These are phyloP conservation scores for Drosophila fulvimacula DNA, from an alignment of 2,888 invertebrate genomes.

Conservation along the genomic window DNA sequence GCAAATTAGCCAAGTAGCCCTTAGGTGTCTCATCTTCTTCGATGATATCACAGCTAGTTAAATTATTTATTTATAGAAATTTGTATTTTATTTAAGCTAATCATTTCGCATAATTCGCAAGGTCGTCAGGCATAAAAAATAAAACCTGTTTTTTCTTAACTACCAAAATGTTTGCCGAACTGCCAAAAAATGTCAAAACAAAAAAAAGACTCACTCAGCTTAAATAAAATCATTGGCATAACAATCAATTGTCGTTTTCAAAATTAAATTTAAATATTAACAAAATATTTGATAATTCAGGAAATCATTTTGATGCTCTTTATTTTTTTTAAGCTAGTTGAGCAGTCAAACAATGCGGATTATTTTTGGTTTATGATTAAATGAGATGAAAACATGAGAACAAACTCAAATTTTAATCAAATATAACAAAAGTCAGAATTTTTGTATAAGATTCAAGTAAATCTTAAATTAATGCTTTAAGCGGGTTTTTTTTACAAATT, in stretches of 20 bases:
- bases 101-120: slow-evolving; percentile 58
- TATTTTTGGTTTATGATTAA: neutral
- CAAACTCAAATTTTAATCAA: neutral
- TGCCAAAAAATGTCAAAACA: slow-evolving; percentile 15
- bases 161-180: slow-evolving; percentile 11
- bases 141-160: slow-evolving; percentile 41
- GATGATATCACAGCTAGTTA: slow-evolving; percentile 43
- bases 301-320: slow-evolving; percentile 27
- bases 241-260: slow-evolving; percentile 15
- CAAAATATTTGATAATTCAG: slow-evolving; percentile 8
- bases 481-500: neutral
- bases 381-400: neutral
- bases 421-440: neutral
- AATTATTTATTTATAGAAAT: slow-evolving; percentile 36
- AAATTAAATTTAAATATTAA: slow-evolving; percentile 10
- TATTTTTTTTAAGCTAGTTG: neutral
- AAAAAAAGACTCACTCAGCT: slow-evolving; percentile 11
- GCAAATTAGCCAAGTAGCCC: neutral
- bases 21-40: neutral
- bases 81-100: slow-evolving; percentile 21
- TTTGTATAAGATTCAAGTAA: neutral
- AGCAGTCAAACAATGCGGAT: neutral
- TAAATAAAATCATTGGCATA: slow-evolving; percentile 11
- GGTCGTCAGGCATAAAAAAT: slow-evolving; percentile 47
- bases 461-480: neutral